A percentile compares a stretch with the other conserved stretches of the same genome.
Evolutionary conservation across 1,140 invertebrate species (phyloP).

Genomic region (Tetramorium parvispinum): DNA sequence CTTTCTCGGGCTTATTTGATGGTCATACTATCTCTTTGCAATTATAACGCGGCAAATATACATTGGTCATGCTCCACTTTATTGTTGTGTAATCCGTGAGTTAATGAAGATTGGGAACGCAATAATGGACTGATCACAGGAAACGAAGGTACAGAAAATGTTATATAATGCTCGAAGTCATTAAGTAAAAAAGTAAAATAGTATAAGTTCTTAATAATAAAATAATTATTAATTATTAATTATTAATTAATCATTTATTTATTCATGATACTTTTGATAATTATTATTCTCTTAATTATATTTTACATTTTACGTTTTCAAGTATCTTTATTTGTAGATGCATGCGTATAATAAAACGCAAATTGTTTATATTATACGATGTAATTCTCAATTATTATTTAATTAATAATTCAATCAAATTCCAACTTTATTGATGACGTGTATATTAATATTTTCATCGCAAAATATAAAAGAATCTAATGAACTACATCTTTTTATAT

Average conservation of each 20-base stretch:
- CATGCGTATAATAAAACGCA: neutral
- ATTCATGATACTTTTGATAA: neutral
- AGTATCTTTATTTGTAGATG: neutral
- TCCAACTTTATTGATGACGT: neutral
- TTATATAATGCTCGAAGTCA: neutral
- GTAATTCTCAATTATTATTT: neutral
- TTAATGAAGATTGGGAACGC: neutral
- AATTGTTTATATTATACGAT: neutral
- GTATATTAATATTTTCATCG: neutral
- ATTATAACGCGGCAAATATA: neutral
- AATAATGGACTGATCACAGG: neutral
- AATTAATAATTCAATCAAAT: neutral
- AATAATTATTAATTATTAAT: too few relatives aligned
- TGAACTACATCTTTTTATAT: neutral
- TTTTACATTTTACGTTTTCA: neutral
- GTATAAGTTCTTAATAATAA: neutral
- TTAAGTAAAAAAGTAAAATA: neutral
- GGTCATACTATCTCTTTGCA: neutral
- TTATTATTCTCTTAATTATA: neutral
- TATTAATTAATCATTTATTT: too few relatives aligned
- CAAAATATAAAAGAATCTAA: neutral
- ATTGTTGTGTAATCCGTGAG: constrained; percentile 3
- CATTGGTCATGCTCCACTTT: neutral
- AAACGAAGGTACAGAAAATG: neutral
- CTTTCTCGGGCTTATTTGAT: constrained; percentile 51